Base-by-base conservation (phyloP, 2,113 vertebrate species). In the Propithecus coquereli region DNA sequence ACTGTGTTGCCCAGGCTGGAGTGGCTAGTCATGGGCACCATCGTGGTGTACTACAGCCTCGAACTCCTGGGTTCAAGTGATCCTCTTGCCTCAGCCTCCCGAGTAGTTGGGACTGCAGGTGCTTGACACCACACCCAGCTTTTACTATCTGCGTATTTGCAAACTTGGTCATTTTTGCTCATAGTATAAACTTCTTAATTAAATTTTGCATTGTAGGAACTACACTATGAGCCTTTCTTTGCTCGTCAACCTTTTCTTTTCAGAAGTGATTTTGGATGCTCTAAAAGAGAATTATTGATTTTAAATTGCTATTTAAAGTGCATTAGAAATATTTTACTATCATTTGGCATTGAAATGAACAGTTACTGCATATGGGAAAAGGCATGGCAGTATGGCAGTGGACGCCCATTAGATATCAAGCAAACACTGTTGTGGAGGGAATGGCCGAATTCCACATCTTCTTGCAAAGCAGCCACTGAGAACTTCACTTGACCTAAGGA, bases 261-360 rank as follows among this genome's bases (percentile, higher is more conserved):
- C 65, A 71, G n/a, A 81, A 88, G 77, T 61, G 65, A 77, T 50
- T 17, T 9, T 57, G 52, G 59, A 10, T 82, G 68, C 84, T 73
- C 40, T 40, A 45, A 50, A 50, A 76, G 96, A 91, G 89, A 79
- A 66, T 32, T 82, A 32, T 25, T 89, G 82, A 68, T 52, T 88
- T 85, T 73, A 74, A 84, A 84, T 59, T 45, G 0, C 73, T 65
- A 2, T 88, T 87, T 66, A 17, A 88, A 77, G 43, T 91, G 68
- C 59, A 81, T 95, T 84, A 91, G 85, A 92, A 88, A 71, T 91
- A 94, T 90, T 34, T 54, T 17, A 17, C 61, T 71, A 18, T 86
- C 32, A 37, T 47, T 94, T 30, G 27, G 66, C 34, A 37, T 76
- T 59, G 86, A 90, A 84, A 77, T 37, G 70, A 47, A 81, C 54